Percentiles rank a stretch among this genome's conserved stretches.
Evolutionary conservation across 92 coral and sea anemone species (phyloP).

Genomic region (Micromussa lordhowensis): DNA sequence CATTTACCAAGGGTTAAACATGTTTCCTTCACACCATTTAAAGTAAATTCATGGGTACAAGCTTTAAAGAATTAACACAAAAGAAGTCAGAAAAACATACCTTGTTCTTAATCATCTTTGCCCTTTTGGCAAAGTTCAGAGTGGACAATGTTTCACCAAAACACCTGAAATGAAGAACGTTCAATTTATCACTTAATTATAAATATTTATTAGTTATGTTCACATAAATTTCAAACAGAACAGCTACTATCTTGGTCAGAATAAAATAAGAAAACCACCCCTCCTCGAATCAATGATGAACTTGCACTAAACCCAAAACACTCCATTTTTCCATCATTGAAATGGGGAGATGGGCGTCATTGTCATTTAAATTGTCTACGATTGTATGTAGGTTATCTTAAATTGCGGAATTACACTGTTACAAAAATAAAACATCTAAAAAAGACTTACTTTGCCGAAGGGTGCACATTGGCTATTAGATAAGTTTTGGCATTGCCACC

Average conservation of each 20-base stretch:
- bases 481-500: constrained; percentile 99
- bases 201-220: too few species aligned
- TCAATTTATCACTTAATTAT: too few species aligned
- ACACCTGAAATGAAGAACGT: constrained; percentile 68
- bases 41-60: background rate
- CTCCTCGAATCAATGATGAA: too few species aligned
- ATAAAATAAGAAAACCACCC: too few species aligned
- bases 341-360: too few species aligned
- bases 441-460: constrained; percentile 93
- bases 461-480: constrained; percentile 97
- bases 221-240: too few species aligned
- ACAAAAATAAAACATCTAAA: background rate
- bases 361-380: too few species aligned
- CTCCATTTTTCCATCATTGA: too few species aligned
- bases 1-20: background rate
- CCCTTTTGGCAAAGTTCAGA: constrained; percentile 95
- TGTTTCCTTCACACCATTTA: background rate
- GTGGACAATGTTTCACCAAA: constrained; percentile 98
- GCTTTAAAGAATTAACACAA: background rate
- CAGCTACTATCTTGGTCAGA: too few species aligned
- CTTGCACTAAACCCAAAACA: too few species aligned
- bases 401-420: background rate
- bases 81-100: constrained; percentile 20
- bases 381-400: background rate
- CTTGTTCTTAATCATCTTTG: constrained; percentile 98